Evolutionary conservation across 2,113 vertebrate genomes (phyloP), one percentile per base, ranked within the genome.

Genomic region (Symphodus melops): DNA sequence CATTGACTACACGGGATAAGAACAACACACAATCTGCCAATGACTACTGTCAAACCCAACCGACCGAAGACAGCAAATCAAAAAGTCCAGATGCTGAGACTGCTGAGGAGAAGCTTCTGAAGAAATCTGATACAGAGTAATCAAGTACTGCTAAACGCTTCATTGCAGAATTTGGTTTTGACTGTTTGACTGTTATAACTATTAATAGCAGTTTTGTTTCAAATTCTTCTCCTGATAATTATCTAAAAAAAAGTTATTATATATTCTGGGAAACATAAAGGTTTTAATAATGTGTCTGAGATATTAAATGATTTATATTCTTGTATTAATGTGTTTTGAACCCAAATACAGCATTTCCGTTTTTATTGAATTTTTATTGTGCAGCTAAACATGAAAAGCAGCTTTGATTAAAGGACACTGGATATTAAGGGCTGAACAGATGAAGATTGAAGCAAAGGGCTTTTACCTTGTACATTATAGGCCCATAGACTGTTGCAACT

Each of bases 71-170:
- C 2, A 76, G 25, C 33, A 72, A 56, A 69, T 64, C 8, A 17
- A 70, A 75, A 21, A 49, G 6, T 16, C 5, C 46, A 13, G 71
- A 79, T 10, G 1, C 14, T 3, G 65, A 17, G 25, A 51, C 42
- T 54, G 62, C 59, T 44, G 79, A 83, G 14, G 75, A 84, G n/a
- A 52, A 75, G 55, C 72, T 55, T 23, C 52, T 79, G 66, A 78
- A 84, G 72, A 39, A 54, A 2, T 8, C 9, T 14, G 64, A 60
- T 28, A 1, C 14, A 3, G 57, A 85, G 77, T 84, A 62, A 88
- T 76, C 37, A 4, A 5, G 2, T 54, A 2, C 74, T 33, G 28
- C 28, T 6, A 5, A 33, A 33, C 6, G 28, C 28, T 33, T 33
- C 28, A 6, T 33, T 5, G 28, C 28, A 5, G 28, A 33, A 33